phyloP scores from a whole-genome alignment of 1,140 invertebrate species.

The Heterodera carotae region DNA sequence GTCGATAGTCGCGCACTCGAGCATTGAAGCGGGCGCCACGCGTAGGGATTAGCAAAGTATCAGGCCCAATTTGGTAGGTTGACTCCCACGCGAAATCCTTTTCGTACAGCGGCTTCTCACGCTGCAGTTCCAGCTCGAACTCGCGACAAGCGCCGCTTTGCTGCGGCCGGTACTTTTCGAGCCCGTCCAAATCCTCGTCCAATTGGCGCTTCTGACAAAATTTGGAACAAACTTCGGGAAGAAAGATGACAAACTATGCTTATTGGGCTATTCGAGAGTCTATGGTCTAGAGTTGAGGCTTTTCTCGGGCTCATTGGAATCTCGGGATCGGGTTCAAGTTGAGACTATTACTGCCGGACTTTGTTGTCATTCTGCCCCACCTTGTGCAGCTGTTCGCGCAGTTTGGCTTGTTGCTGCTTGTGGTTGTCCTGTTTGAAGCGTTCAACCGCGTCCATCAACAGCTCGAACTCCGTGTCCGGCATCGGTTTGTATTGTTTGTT shows the following conservation, averaged over 20 bases:
- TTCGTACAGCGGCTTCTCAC: slow-evolving; percentile 25
- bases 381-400: slow-evolving; percentile 31
- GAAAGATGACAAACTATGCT: too few species aligned
- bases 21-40: slow-evolving; percentile 80
- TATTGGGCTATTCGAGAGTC: too few species aligned
- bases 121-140: slow-evolving; percentile 24
- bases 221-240: too few species aligned
- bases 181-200: slow-evolving; percentile 52
- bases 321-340: too few species aligned
- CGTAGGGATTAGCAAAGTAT: slow-evolving; percentile 88
- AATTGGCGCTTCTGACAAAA: not conserved
- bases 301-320: too few species aligned
- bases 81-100: slow-evolving; percentile 63
- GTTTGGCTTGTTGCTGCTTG: too few species aligned
- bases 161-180: slow-evolving; percentile 64
- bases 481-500: slow-evolving; percentile 26
- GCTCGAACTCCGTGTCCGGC: slow-evolving; percentile 57
- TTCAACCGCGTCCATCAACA: slow-evolving; percentile 59
- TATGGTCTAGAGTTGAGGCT: too few species aligned
- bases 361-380: too few species aligned
- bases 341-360: too few species aligned
- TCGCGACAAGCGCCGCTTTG: slow-evolving; percentile 16
- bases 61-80: slow-evolving; percentile 81
- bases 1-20: slow-evolving; percentile 62
- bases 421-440: slow-evolving; percentile 46